Evolutionary conservation across 1,140 invertebrate genomes (phyloP), one percentile per base, ranked within the genome.

Genomic region (Aphelinus atriplicis): DNA sequence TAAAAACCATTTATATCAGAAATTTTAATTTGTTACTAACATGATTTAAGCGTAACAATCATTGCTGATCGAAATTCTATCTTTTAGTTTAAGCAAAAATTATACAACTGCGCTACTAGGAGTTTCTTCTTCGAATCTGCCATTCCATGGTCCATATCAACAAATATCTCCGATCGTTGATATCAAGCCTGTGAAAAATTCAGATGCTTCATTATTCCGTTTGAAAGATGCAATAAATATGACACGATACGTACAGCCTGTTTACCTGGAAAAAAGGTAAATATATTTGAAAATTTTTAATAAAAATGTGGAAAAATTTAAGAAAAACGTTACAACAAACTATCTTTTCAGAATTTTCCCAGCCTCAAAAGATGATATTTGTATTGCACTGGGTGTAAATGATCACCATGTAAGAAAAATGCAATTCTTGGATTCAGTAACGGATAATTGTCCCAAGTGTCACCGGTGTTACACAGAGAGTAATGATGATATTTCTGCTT

Each of bases 101-200:
- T 92, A 92, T 76, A 88, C 93, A 7, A 87, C 89, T 10, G 93
- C 90, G 1, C 75, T 94, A 2, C 80, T 95, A 61, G 95, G 95
- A n/a, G 84, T 90, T 61, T 87, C 91, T 55, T 85, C 89, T 76
- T 82, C 89, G 62, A 84, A 92, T 79, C 82, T 87, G 3, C 80
- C 88, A 68, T 87, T 91, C 6, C 85, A 89, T 56, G 91, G 93
- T 53, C 91, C 92, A 3, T 90, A 93, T 81, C 94, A 95, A 82
- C 91, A 94, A 87, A 87, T 91, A 1, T 85, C 89, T 55, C 81
- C 85, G 26, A 85, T 94, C 0, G 88, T 91, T 73, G 85, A 88
- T 42, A 86, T 89, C 3, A 89, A 88, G 60, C 73, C 83, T 0
- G 80, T 93, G 5, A 84, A 88, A 75, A 84, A 81, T 65, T 90